Conservation (phyloP, 2,113 vertebrate genomes). For the Tamias sibiricus region DNA sequence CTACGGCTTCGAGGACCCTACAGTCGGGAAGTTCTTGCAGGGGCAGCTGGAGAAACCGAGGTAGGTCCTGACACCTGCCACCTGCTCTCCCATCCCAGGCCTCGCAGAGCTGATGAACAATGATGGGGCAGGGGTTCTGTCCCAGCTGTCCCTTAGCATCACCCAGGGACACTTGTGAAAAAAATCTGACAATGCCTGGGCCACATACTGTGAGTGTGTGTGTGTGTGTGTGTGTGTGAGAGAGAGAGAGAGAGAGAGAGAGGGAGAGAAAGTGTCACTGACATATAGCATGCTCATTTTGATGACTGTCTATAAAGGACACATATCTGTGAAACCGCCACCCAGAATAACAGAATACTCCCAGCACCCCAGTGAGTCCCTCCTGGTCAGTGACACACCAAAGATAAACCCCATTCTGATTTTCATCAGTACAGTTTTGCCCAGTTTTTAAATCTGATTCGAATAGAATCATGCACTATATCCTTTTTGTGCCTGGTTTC, state of each 20-base stretch:
- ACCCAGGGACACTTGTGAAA: not conserved
- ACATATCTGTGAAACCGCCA: not conserved
- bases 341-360: not conserved
- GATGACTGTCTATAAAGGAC: not conserved
- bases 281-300: rapidly evolving
- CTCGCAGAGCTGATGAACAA: too few species aligned
- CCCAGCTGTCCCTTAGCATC: not conserved
- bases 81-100: too few species aligned
- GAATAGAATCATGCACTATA: rapidly evolving
- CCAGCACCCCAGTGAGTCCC: not conserved
- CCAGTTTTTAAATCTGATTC: not conserved
- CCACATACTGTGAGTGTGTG: rapidly evolving
- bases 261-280: too few species aligned
- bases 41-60: slow-evolving; percentile 57
- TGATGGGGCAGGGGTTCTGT: not conserved
- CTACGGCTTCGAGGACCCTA: slow-evolving; percentile 43
- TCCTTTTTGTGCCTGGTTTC: not conserved
- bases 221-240: too few species aligned
- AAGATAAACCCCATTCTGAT: not conserved
- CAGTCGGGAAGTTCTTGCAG: not conserved
- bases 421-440: too few species aligned
- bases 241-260: too few species aligned
- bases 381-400: not conserved
- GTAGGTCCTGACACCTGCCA: not conserved
- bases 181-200: too few species aligned